A percentile compares a stretch with the other conserved stretches of the same genome.
Conservation (phyloP, 2,113 vertebrate genomes). For the Chaenocephalus aceratus region DNA sequence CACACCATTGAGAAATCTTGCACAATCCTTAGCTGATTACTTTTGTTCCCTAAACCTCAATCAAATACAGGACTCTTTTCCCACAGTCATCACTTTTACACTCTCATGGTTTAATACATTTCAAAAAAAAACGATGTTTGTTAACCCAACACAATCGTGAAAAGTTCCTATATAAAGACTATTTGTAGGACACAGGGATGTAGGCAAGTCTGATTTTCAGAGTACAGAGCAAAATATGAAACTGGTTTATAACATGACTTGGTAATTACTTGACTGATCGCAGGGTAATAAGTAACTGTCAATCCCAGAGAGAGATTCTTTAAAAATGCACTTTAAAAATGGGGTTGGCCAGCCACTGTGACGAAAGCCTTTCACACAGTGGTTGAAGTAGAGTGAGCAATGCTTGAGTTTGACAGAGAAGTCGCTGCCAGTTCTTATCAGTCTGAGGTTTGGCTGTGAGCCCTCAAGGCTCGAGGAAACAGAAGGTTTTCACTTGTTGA, state of each 20-base stretch:
- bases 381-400: constrained; percentile 24
- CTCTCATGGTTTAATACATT: too few relatives aligned
- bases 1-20: too few relatives aligned
- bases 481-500: constrained; percentile 21
- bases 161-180: too few relatives aligned
- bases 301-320: constrained; percentile 18
- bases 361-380: constrained; percentile 21
- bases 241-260: constrained; percentile 35
- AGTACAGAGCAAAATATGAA: constrained; percentile 21
- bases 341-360: constrained; percentile 14
- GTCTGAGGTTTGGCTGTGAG: constrained; percentile 23
- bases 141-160: too few relatives aligned
- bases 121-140: too few relatives aligned
- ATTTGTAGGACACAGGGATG: too few relatives aligned
- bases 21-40: neutral
- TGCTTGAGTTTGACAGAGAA: constrained; percentile 24
- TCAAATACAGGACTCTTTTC: neutral
- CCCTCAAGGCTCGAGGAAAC: constrained; percentile 26
- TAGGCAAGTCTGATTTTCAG: neutral
- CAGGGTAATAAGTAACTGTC: constrained; percentile 9
- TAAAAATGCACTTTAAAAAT: constrained; percentile 10
- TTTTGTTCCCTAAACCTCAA: neutral
- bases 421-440: constrained; percentile 42
- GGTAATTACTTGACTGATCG: constrained; percentile 31
- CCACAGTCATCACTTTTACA: neutral